Base-by-base conservation (phyloP, 2,113 vertebrate genomes). In the Psophia crepitans region DNA sequence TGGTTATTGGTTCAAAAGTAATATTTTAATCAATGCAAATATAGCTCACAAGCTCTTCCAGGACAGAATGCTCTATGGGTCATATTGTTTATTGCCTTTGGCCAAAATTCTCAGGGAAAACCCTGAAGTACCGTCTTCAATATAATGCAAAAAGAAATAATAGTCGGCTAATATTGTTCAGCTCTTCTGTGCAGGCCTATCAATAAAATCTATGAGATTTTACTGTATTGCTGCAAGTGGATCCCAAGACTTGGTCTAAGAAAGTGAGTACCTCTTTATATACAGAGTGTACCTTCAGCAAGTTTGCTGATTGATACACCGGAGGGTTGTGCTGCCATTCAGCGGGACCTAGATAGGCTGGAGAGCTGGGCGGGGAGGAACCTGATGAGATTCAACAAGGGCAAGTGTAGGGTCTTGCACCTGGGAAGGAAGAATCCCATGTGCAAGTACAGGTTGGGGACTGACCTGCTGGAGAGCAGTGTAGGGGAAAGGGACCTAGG, bases 11-110 rank as follows among this genome's bases (percentile, higher is more conserved):
- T 89, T 94, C 33, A 89, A 91, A 96, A 80, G 33, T 74, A 53
- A 17, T 20, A n/a, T 89, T 95, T 93, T 95, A 80, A 92, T 90
- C 84, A 94, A 82, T 79, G 43, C 5, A 86, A 90, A 76, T 88
- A 22, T 28, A 76, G 49, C 83, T 66, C 75, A 11, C 32, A 73
- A 96, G 69, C 10, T 96, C 49, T 84, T 85, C 33, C 9, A 74
- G n/a, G 60, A 41, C 23, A 93, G 27, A 71, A 76, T 43, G 17
- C 5, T 96, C 87, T 63, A 26, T 74, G 13, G 44, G 21, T 68
- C 24, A 16, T 71, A 60, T 8, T 68, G 6, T 76, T 89, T 83
- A 41, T 26, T 87, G 37, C 32, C 32, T 76, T 89, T 73, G 30
- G 39, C 27, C 20, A 93, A 83, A 86, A 80, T 86, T 84, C 16